Evolutionary conservation across 2,797 vertebrate species (phyloP).

Genomic region (Mus spretus): DNA sequence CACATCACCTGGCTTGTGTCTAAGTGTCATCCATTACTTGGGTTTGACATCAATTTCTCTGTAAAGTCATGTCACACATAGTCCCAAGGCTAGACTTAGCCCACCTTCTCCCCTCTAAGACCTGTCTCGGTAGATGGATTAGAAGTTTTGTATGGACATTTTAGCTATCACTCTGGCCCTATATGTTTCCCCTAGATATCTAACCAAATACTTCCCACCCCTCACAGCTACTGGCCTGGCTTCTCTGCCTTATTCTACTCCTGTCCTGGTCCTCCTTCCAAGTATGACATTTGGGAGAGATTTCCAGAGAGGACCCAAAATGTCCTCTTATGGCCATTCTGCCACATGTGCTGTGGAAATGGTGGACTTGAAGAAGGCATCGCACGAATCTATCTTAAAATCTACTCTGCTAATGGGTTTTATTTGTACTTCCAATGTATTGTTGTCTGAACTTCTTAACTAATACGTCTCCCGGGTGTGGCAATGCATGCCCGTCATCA

Average conservation of each 20-base stretch:
- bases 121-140: background rate
- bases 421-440: background rate
- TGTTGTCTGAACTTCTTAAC: background rate
- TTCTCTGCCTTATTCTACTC: background rate
- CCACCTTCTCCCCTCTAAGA: background rate
- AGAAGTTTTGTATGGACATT: no score
- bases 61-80: background rate
- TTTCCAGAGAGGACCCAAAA: background rate
- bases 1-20: background rate
- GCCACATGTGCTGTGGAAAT: background rate
- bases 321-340: background rate
- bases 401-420: background rate
- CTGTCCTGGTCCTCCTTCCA: background rate
- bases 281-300: background rate
- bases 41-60: background rate
- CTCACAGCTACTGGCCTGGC: background rate
- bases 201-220: background rate
- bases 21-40: background rate
- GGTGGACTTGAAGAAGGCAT: background rate
- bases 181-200: background rate
- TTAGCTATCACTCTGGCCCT: background rate
- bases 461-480: background rate
- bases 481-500: background rate
- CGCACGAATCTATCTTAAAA: background rate
- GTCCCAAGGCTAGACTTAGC: no score